Conservation (phyloP, 2,113 vertebrate species). For the Jaculus jaculus region DNA sequence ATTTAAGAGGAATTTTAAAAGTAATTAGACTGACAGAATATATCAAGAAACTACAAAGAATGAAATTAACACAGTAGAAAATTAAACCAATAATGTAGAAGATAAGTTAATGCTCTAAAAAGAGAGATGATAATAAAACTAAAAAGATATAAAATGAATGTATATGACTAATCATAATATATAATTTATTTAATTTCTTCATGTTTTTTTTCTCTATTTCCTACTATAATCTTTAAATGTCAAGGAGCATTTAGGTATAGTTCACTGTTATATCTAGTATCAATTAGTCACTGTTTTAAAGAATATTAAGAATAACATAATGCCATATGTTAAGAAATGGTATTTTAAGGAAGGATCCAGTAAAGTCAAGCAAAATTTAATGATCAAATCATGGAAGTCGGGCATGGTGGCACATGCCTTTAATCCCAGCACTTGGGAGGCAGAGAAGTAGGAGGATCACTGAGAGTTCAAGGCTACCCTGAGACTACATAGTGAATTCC, state of each 20-base stretch:
- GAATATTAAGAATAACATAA: not conserved
- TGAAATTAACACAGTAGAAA: slow-evolving; percentile 47
- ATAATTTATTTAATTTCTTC: not conserved
- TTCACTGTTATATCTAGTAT: not conserved
- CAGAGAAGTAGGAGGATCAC: too few relatives aligned
- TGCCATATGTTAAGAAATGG: not conserved
- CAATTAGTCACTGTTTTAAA: not conserved
- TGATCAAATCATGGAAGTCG: not conserved
- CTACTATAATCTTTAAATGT: not conserved
- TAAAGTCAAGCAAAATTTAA: slow-evolving; percentile 7
- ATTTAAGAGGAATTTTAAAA: not conserved
- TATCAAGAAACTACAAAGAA: not conserved
- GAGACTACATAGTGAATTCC: too few relatives aligned
- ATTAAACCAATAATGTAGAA: not conserved
- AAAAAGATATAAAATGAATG: not conserved
- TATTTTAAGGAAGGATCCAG: not conserved
- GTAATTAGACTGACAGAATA: slow-evolving; percentile 11
- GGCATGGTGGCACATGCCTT: too few relatives aligned
- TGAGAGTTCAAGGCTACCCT: too few relatives aligned
- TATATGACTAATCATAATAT: not conserved
- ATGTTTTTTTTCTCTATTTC: not conserved
- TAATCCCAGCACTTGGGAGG: too few relatives aligned
- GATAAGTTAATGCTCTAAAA: not conserved
- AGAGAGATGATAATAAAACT: not conserved
- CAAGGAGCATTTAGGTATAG: not conserved